Evolutionary conservation across 2,797 vertebrate genomes (phyloP).

Genomic region (Manis pentadactyla): DNA sequence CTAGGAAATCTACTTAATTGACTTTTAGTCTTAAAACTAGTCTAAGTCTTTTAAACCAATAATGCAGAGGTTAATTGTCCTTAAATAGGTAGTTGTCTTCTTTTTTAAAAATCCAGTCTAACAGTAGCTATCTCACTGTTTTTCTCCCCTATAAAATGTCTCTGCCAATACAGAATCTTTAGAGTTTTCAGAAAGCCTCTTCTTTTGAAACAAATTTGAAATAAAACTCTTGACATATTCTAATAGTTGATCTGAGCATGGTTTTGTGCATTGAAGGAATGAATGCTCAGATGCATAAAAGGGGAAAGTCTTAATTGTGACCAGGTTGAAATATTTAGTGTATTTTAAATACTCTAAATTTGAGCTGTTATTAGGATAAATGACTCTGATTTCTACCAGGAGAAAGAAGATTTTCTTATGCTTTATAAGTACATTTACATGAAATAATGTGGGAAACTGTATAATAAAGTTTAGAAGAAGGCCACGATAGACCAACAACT

Average conservation of each 20-base stretch:
- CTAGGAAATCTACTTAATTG: neutral
- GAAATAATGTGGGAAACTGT: constrained; percentile 27
- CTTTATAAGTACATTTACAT: constrained; percentile 53
- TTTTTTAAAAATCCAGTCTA: neutral
- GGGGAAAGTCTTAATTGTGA: constrained; percentile 12
- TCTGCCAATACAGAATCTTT: constrained; percentile 10
- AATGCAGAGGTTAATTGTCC: neutral
- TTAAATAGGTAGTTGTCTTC: neutral
- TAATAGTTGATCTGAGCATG: neutral
- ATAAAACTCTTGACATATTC: constrained; percentile 26
- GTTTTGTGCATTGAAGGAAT: constrained; percentile 23
- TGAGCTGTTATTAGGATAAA: constrained; percentile 9
- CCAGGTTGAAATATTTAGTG: neutral
- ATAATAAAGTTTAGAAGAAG: constrained; percentile 33
- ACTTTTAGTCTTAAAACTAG: neutral
- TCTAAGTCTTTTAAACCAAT: constrained; percentile 23
- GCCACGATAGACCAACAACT: constrained; percentile 41
- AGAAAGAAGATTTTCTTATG: neutral
- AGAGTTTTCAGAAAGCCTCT: constrained; percentile 5
- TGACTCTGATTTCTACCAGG: constrained; percentile 16
- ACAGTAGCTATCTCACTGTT: neutral
- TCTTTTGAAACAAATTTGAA: constrained; percentile 28
- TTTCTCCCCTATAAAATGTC: neutral
- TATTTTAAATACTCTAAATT: constrained; percentile 53
- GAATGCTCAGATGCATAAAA: neutral